Evolutionary conservation across 2,797 vertebrate species (phyloP).

Genomic region (Chanos chanos): DNA sequence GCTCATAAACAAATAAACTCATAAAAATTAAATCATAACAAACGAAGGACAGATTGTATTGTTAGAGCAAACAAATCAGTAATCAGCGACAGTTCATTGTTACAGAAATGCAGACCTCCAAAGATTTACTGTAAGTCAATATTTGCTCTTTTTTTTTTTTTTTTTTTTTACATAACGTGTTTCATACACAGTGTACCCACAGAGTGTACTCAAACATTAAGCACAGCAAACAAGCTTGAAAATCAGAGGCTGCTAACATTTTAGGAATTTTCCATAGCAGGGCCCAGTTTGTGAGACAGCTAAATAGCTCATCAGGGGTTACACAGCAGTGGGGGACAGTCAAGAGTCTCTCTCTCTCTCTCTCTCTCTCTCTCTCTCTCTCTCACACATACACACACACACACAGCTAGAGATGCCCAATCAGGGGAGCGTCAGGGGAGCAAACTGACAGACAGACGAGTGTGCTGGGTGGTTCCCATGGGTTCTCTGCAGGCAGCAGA

Average conservation of each 20-base stretch:
- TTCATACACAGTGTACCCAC: not conserved
- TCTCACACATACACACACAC: conserved; percentile 27
- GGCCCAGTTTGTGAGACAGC: conserved; percentile 16
- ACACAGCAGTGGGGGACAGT: conserved; percentile 8
- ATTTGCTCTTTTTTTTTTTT: too few relatives aligned
- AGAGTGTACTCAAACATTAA: not conserved
- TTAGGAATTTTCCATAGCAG: conserved; percentile 31
- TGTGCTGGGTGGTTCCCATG: conserved; percentile 37
- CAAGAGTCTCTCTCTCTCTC: conserved; percentile 19
- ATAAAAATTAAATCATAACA: too few relatives aligned
- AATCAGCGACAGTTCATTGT: too few relatives aligned
- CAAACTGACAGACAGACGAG: conserved; percentile 36
- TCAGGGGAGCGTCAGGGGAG: conserved; percentile 34
- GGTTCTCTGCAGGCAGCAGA: conserved; percentile 10
- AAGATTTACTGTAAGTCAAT: too few relatives aligned
- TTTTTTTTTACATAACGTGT: too few relatives aligned
- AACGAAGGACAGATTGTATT: too few relatives aligned
- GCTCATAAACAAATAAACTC: too few relatives aligned
- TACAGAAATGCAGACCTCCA: too few relatives aligned
- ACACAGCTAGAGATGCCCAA: not conserved
- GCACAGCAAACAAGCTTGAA: not conserved
- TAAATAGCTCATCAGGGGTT: conserved; percentile 35
- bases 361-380: conserved; percentile 21
- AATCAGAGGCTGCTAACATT: conserved; percentile 2
- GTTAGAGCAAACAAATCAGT: too few relatives aligned